phyloP scores from a whole-genome alignment of 2,888 invertebrate genomes.

The Ischnura elegans region DNA sequence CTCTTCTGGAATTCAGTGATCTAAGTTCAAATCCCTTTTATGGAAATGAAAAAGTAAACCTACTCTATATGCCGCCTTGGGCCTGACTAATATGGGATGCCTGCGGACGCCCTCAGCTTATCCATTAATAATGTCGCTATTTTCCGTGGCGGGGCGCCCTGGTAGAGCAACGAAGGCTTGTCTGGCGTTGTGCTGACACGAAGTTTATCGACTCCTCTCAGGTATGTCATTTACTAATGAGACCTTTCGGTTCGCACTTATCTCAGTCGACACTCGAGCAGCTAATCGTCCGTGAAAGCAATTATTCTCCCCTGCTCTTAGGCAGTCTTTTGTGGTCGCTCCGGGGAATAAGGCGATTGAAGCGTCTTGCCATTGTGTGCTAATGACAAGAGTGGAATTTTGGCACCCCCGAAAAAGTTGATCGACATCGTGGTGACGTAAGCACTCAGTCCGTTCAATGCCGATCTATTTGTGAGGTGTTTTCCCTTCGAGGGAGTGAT shows the following conservation, averaged over 20 bases:
- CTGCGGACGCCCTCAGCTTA: not conserved
- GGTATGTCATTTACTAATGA: slow-evolving; percentile 9
- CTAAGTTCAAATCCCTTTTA: not conserved
- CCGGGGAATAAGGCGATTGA: not conserved
- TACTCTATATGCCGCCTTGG: not conserved
- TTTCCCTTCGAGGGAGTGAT: not conserved
- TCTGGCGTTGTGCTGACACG: not conserved
- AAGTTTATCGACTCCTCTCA: not conserved
- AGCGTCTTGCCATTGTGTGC: slow-evolving; percentile 3
- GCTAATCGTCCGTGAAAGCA: not conserved
- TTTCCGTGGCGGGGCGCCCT: not conserved
- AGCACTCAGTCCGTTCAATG: not conserved
- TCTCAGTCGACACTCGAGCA: not conserved
- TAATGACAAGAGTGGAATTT: not conserved
- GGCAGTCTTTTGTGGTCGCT: not conserved
- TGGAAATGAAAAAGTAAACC: not conserved
- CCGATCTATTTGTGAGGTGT: slow-evolving; percentile 12
- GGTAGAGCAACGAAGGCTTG: not conserved
- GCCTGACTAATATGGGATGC: not conserved
- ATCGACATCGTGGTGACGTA: not conserved
- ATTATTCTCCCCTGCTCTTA: not conserved
- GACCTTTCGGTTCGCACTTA: slow-evolving; percentile 23
- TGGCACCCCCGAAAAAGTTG: not conserved
- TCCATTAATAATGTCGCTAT: not conserved
- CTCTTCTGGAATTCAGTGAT: not conserved